phyloP scores from a whole-genome alignment of 2,888 invertebrate genomes.

The Lypha dubia region DNA sequence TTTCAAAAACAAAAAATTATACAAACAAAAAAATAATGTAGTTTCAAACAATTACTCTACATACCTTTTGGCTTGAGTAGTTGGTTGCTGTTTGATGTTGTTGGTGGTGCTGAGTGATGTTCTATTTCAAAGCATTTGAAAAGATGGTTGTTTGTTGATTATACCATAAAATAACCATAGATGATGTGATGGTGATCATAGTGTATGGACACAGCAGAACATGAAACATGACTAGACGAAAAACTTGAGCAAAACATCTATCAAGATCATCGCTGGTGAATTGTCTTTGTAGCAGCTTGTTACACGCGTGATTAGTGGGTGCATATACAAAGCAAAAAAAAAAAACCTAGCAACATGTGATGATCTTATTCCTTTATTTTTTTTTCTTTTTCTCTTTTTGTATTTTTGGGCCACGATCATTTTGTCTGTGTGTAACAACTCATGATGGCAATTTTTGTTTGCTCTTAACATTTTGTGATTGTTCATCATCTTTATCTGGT shows the following conservation, averaged over 20 bases:
- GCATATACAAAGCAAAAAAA: conserved; percentile 70
- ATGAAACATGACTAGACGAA: conserved; percentile 71
- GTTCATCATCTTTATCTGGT: conserved; percentile 62
- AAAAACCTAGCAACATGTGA: conserved; percentile 66
- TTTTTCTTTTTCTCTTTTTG: conserved; percentile 14
- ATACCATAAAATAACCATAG: conserved; percentile 71
- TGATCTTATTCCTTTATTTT: conserved; percentile 51
- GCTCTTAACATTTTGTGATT: conserved; percentile 45
- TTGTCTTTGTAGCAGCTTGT: conserved; percentile 75
- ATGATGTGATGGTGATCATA: conserved; percentile 71
- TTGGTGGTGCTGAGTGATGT: conserved; percentile 54
- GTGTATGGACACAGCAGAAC: conserved; percentile 64
- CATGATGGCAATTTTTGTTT: conserved; percentile 44
- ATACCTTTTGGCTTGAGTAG: conserved; percentile 29
- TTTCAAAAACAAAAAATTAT: conserved; percentile 17
- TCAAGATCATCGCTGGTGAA: conserved; percentile 68
- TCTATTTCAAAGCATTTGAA: conserved; percentile 32
- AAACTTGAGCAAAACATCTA: conserved; percentile 38
- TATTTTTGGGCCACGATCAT: conserved; percentile 41
- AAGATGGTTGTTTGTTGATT: conserved; percentile 60
- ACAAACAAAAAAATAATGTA: background rate
- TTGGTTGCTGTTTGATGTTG: background rate
- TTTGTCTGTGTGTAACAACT: conserved; percentile 13
- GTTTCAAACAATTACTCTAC: conserved; percentile 64
- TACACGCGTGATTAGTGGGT: conserved; percentile 75